These are phyloP conservation scores for Drosophila willistoni DNA, from an alignment of 1,140 invertebrate species.

Conservation along the genomic window DNA sequence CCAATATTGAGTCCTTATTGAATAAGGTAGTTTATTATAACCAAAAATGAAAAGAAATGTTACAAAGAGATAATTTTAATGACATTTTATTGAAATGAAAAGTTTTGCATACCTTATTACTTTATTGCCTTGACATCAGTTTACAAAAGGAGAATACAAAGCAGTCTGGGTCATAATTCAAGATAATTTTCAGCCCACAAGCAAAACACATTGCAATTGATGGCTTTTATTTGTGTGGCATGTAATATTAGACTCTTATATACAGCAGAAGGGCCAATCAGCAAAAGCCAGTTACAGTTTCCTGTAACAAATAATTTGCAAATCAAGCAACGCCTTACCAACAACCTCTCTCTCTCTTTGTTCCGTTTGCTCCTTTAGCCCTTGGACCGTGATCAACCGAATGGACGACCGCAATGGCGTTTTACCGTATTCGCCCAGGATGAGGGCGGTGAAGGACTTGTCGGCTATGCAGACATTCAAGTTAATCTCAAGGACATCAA, in stretches of 20 bases:
- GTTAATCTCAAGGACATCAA: slow-evolving; percentile 90
- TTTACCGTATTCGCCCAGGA: slow-evolving; percentile 90
- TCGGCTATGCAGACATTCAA: slow-evolving; percentile 90
- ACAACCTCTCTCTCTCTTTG: not conserved
- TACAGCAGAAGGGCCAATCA: slow-evolving; percentile 42
- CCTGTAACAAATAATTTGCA: slow-evolving; percentile 70
- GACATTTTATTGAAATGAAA: not conserved
- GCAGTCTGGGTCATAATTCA: slow-evolving; percentile 45
- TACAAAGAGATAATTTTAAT: not conserved
- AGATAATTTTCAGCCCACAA: slow-evolving; percentile 50
- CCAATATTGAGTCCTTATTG: too few species aligned
- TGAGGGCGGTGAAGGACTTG: slow-evolving; percentile 87
- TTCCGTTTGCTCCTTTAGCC: slow-evolving; percentile 78
- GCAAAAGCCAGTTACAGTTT: slow-evolving; percentile 51
- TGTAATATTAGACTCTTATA: slow-evolving; percentile 65
- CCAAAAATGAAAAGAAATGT: not conserved
- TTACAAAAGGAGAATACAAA: not conserved
- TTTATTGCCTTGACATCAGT: too few species aligned
- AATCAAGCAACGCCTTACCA: slow-evolving; percentile 30
- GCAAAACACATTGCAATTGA: slow-evolving; percentile 59
- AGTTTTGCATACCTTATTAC: not conserved
- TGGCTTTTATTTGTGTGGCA: slow-evolving; percentile 58
- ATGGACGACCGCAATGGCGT: slow-evolving; percentile 88
- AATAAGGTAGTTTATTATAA: too few species aligned
- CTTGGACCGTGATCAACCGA: slow-evolving; percentile 89